Evolutionary conservation across 2,797 vertebrate species (phyloP), one percentile per base, ranked within the genome.

Genomic region (Cossypha heuglini): DNA sequence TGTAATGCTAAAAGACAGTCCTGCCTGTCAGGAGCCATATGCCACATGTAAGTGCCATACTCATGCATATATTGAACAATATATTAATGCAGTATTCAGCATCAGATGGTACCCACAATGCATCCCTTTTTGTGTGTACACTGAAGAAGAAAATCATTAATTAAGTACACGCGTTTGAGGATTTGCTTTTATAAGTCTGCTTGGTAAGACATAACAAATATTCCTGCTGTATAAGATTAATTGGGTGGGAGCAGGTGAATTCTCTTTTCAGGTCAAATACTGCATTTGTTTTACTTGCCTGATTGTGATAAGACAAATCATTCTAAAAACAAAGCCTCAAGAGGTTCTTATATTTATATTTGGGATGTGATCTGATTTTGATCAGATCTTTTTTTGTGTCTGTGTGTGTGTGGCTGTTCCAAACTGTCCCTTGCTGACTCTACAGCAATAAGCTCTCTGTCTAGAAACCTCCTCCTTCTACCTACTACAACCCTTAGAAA

Each of bases 391-490:
- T 38, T 33, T 72, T 29, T 6, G 1, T 40, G 29, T 10, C 1
- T 76, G 2, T 48, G 37, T 12, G 25, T 33, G 11, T 42, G 86
- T 71, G 61, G 48, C 40, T 83, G 58, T 73, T 91, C 33, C 75
- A 81, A 21, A 20, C 38, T 54, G 8, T 28, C 79, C n/a, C 52
- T 93, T 58, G 68, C 40, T 28, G 33, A 62, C 91, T 96, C 89
- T 97, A 96, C 95, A 96, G 98, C 97, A 97, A 93, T 31, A 29
- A 33, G 20, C 48, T 86, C 22, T 51, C 76, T 78, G 61, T 54
- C 64, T 74, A 48, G 68, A 88, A 95, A 85, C 15, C 6, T 19
- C 22, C 52, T 93, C 91, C 90, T 96, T 97, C 97, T 96, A 97
- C 96, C 96, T 96, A 57, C 45, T 80, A 58, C 62, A 68, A 22